phyloP scores from a whole-genome alignment of 64 coral and sea anemone genomes.

The Actinia equina region DNA sequence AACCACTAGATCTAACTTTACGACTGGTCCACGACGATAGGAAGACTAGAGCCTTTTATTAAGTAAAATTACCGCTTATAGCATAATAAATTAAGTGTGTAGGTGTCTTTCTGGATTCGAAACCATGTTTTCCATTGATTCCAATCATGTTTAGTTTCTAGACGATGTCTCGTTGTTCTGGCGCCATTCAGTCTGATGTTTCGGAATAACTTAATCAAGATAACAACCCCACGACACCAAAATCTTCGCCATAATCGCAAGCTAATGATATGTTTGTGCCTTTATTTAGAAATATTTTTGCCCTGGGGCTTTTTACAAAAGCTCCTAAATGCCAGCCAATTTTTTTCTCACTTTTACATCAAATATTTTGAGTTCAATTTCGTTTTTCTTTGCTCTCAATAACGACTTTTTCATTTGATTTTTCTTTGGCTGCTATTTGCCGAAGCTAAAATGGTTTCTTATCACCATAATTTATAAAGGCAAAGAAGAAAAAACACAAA shows the following conservation, averaged over 20 bases:
- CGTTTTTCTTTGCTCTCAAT: neutral
- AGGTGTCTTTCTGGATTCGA: neutral
- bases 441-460: neutral
- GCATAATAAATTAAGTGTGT: neutral
- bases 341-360: neutral
- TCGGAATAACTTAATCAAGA: neutral
- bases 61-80: neutral
- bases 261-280: neutral
- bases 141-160: neutral
- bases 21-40: too few relatives aligned
- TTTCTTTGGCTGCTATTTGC: neutral
- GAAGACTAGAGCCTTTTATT: too few relatives aligned
- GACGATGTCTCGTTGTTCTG: neutral
- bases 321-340: neutral
- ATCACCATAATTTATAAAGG: neutral
- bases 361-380: neutral
- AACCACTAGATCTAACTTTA: too few relatives aligned
- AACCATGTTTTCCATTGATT: neutral
- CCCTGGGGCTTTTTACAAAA: neutral
- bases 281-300: neutral
- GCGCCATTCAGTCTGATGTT: constrained; percentile 13
- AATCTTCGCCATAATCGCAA: neutral
- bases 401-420: too few relatives aligned
- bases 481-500: neutral
- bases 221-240: constrained; percentile 6